Percentiles rank a stretch among this genome's conserved stretches.
phyloP scores from a whole-genome alignment of 1,140 invertebrate species.

The Pristionchus pacificus region DNA sequence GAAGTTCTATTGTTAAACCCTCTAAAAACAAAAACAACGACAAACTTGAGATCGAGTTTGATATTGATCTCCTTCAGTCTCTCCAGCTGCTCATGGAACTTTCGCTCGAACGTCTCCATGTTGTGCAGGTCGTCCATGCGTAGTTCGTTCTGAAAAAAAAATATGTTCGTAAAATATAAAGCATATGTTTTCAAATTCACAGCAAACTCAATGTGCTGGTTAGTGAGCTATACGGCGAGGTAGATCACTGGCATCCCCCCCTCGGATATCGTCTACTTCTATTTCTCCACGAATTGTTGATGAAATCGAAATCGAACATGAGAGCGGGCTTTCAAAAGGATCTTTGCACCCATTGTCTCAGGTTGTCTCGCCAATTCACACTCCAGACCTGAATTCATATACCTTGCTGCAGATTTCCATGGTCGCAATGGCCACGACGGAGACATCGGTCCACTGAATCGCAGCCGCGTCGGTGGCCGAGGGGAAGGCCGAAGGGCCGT shows the following conservation, averaged over 20 bases:
- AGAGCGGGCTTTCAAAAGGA: background rate
- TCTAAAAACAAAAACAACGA: background rate
- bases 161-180: background rate
- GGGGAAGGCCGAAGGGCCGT: background rate
- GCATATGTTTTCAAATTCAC: background rate
- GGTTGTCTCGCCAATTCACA: too few relatives aligned
- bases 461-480: too few relatives aligned
- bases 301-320: background rate
- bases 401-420: background rate
- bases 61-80: background rate
- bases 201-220: background rate
- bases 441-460: background rate
- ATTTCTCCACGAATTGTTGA: background rate
- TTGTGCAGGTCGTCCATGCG: background rate
- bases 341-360: too few relatives aligned
- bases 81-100: background rate
- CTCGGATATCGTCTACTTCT: background rate
- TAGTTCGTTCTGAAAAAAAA: background rate
- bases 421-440: background rate
- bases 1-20: background rate
- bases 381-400: too few relatives aligned
- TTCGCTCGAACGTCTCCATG: background rate
- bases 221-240: background rate
- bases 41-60: background rate
- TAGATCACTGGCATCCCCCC: background rate